phyloP scores from a whole-genome alignment of 1,140 invertebrate species.

The Chrysoperla carnea region DNA sequence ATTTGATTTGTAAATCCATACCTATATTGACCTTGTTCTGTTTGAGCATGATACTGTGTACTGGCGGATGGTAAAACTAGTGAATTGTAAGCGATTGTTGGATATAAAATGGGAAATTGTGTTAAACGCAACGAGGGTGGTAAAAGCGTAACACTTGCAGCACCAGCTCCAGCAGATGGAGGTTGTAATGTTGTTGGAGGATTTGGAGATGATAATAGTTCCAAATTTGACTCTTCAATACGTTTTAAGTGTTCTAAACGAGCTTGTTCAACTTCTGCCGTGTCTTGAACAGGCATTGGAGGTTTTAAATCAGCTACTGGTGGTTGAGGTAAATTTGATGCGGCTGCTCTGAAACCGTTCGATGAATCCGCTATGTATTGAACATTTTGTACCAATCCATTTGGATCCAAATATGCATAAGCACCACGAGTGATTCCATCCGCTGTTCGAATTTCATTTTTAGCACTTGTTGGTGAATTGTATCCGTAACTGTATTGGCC shows the following conservation, averaged over 20 bases:
- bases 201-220: no score
- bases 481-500: slow-evolving; percentile 49
- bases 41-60: no score
- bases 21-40: no score
- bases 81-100: neutral
- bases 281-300: neutral
- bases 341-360: slow-evolving; percentile 43
- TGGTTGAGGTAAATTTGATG: slow-evolving; percentile 40
- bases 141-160: neutral
- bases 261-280: no score
- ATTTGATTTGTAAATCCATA: no score
- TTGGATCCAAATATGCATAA: slow-evolving; percentile 51
- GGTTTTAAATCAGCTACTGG: slow-evolving; percentile 5
- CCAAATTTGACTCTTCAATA: no score
- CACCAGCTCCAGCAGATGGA: neutral
- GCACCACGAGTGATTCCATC: slow-evolving; percentile 47
- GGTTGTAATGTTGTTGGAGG: neutral
- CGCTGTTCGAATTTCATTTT: slow-evolving; percentile 39
- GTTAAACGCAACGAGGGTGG: no score
- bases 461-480: slow-evolving; percentile 40
- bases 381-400: slow-evolving; percentile 44
- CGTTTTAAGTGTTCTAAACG: no score
- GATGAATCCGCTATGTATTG: slow-evolving; percentile 44
- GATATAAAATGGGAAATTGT: neutral
- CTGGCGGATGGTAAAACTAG: no score